phyloP scores from a whole-genome alignment of 2,113 vertebrate genomes.

The Mesitornis unicolor region DNA sequence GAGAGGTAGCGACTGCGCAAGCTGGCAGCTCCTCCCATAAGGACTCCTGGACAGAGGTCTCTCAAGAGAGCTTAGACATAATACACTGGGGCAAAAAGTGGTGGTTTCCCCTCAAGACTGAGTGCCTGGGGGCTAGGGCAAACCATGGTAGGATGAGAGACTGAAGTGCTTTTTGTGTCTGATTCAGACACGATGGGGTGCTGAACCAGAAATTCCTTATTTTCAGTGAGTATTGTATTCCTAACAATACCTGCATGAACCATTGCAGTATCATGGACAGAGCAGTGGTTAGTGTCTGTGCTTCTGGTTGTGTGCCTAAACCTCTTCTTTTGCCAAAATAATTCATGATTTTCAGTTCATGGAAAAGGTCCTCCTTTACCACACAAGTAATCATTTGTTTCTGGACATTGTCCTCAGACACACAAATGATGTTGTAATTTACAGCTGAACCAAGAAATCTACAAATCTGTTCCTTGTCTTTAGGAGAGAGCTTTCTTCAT shows the following conservation, averaged over 20 bases:
- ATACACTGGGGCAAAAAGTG: neutral
- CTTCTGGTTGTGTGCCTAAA: neutral
- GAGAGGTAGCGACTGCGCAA: neutral
- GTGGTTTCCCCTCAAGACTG: neutral
- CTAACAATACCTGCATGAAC: neutral
- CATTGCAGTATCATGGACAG: neutral
- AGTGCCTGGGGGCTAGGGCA: neutral
- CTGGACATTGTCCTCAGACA: neutral
- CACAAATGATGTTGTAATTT: neutral
- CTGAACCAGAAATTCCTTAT: neutral
- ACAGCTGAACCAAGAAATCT: neutral
- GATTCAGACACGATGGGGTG: neutral
- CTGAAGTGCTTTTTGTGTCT: neutral
- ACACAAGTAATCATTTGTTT: neutral
- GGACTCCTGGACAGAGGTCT: neutral
- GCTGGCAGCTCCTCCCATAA: neutral
- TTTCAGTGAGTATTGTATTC: neutral
- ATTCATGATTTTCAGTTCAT: neutral
- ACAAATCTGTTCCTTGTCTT: neutral
- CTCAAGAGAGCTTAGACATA: neutral
- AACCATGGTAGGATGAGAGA: fast-evolving
- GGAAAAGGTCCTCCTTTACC: neutral
- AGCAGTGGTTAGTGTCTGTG: neutral
- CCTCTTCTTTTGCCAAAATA: neutral
- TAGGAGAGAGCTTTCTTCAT: neutral